Percentiles rank a stretch among this genome's conserved stretches.
phyloP scores from a whole-genome alignment of 1,140 invertebrate genomes.

The Magallana ariakensis region DNA sequence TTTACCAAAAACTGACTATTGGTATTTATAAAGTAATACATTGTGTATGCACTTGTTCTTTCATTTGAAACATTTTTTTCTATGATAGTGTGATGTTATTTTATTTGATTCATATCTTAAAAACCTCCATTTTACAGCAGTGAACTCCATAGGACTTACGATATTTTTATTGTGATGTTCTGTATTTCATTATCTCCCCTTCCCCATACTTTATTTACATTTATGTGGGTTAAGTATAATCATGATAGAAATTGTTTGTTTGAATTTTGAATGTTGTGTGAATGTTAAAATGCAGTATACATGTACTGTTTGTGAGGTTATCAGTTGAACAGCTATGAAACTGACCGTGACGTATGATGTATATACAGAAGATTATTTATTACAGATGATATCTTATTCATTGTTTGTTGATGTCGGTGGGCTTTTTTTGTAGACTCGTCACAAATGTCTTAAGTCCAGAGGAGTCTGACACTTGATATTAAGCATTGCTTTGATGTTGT shows the following conservation, averaged over 20 bases:
- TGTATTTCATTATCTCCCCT: neutral
- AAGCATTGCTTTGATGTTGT: constrained; percentile 22
- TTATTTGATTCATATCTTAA: too few species aligned
- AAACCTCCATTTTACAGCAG: constrained; percentile 7
- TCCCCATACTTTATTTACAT: neutral
- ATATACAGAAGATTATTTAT: neutral
- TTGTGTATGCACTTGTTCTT: too few species aligned
- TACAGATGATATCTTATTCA: too few species aligned
- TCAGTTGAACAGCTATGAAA: neutral
- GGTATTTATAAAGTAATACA: too few species aligned
- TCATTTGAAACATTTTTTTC: too few species aligned
- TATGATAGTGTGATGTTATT: too few species aligned
- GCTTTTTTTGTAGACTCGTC: neutral
- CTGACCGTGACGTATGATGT: too few species aligned
- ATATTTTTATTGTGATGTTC: constrained; percentile 3
- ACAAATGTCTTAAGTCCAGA: neutral
- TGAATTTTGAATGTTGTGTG: neutral
- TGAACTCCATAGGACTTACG: neutral
- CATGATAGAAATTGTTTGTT: neutral
- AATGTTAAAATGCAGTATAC: neutral
- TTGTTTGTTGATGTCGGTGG: neutral
- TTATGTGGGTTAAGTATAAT: constrained; percentile 11
- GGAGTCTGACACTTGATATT: neutral
- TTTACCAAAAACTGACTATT: too few species aligned
- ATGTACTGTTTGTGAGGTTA: constrained; percentile 14